A percentile compares a stretch with the other conserved stretches of the same genome.
phyloP scores from a whole-genome alignment of 2,113 vertebrate genomes.

The Psammodynastes pulverulentus region DNA sequence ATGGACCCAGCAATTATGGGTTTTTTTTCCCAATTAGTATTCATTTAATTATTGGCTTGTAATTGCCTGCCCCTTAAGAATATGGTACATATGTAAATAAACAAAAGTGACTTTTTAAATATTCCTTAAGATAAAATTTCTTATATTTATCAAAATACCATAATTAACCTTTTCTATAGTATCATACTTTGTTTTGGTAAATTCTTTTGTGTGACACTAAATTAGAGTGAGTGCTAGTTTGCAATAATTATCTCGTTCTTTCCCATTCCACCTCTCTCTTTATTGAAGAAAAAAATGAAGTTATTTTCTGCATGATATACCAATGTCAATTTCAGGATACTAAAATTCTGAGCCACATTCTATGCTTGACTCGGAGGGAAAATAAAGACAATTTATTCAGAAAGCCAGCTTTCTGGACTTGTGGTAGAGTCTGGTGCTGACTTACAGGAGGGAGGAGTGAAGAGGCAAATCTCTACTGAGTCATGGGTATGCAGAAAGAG shows the following conservation, averaged over 20 bases:
- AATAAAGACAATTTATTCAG: neutral
- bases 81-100: neutral
- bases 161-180: neutral
- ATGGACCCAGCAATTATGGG: neutral
- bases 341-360: neutral
- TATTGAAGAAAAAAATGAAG: neutral
- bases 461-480: neutral
- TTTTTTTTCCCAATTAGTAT: neutral
- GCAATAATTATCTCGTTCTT: neutral
- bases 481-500: neutral
- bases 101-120: neutral
- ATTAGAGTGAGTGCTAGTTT: neutral
- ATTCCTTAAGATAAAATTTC: neutral
- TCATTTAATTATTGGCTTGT: neutral
- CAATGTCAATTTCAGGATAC: neutral
- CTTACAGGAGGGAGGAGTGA: neutral
- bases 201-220: neutral
- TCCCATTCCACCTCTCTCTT: neutral
- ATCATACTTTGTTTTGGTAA: neutral
- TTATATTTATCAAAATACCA: neutral
- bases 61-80: neutral
- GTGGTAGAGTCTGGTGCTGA: neutral
- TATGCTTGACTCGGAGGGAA: neutral
- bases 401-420: neutral
- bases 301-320: neutral